phyloP scores from a whole-genome alignment of 2,888 invertebrate species.

The Hypena proboscidalis region DNA sequence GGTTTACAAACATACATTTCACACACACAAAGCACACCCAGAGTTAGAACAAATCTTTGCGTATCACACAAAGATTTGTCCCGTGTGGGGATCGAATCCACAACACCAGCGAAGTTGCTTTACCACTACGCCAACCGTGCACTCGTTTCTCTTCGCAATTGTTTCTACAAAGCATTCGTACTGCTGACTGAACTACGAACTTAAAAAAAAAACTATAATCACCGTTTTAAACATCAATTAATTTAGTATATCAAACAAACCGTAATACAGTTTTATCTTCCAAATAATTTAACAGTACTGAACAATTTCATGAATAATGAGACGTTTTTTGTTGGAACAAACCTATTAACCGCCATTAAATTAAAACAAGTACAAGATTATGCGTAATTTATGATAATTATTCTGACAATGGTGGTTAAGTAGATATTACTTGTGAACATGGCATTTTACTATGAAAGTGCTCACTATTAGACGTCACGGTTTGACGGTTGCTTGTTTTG shows the following conservation, averaged over 20 bases:
- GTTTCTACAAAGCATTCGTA: too few relatives aligned
- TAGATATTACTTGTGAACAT: constrained; percentile 56
- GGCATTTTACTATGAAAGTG: constrained; percentile 43
- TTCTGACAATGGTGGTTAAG: constrained; percentile 51
- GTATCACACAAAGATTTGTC: too few relatives aligned
- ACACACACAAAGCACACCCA: too few relatives aligned
- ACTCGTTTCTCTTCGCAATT: too few relatives aligned
- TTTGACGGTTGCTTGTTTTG: neutral
- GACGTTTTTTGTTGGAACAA: constrained; percentile 42
- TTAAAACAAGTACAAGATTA: constrained; percentile 60
- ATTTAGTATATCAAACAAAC: constrained; percentile 13
- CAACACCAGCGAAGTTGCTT: too few relatives aligned
- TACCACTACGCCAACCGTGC: too few relatives aligned
- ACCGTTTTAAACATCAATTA: constrained; percentile 23
- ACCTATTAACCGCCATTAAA: constrained; percentile 58
- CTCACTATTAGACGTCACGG: constrained; percentile 32
- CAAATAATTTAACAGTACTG: constrained; percentile 15
- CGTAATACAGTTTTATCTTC: constrained; percentile 11
- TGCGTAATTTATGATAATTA: constrained; percentile 61
- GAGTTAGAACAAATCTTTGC: too few relatives aligned
- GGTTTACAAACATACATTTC: too few relatives aligned
- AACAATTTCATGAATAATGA: constrained; percentile 25
- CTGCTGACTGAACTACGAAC: too few relatives aligned
- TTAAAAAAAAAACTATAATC: constrained; percentile 10
- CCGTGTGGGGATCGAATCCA: too few relatives aligned